phyloP scores from a whole-genome alignment of 1,140 invertebrate species.

The Drosophila kohkoa region DNA sequence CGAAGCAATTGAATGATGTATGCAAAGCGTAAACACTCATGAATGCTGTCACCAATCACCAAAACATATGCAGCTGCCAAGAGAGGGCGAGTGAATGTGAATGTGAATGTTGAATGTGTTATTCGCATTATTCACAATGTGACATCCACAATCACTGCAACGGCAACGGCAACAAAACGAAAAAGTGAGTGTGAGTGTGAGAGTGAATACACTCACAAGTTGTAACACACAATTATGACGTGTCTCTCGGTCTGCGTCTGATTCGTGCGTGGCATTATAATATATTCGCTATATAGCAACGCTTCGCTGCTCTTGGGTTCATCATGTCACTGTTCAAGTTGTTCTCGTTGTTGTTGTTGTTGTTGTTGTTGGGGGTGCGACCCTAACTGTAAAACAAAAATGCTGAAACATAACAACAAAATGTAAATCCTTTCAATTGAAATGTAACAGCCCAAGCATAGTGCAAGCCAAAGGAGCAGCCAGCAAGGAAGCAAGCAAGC shows the following conservation, averaged over 20 bases:
- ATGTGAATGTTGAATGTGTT: slow-evolving; percentile 8
- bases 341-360: neutral
- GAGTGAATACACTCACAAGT: slow-evolving; percentile 1
- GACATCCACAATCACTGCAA: slow-evolving; percentile 30
- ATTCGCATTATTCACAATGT: slow-evolving; percentile 12
- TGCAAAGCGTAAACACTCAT: slow-evolving; percentile 19
- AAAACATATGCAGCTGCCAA: slow-evolving; percentile 5
- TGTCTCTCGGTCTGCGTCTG: slow-evolving; percentile 41
- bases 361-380: slow-evolving; percentile 26
- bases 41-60: slow-evolving; percentile 16
- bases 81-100: neutral
- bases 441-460: slow-evolving; percentile 64
- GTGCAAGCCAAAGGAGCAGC: slow-evolving; percentile 28
- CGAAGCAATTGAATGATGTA: neutral
- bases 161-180: neutral
- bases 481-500: neutral
- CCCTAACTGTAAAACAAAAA: slow-evolving; percentile 75
- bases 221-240: slow-evolving; percentile 73
- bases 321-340: neutral
- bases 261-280: slow-evolving; percentile 34
- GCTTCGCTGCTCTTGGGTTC: slow-evolving; percentile 17
- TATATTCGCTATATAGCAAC: slow-evolving; percentile 17
- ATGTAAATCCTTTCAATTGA: slow-evolving; percentile 82
- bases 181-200: neutral
- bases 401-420: slow-evolving; percentile 77